phyloP scores from a whole-genome alignment of 2,113 vertebrate genomes.

The Stigmatopora nigra region DNA sequence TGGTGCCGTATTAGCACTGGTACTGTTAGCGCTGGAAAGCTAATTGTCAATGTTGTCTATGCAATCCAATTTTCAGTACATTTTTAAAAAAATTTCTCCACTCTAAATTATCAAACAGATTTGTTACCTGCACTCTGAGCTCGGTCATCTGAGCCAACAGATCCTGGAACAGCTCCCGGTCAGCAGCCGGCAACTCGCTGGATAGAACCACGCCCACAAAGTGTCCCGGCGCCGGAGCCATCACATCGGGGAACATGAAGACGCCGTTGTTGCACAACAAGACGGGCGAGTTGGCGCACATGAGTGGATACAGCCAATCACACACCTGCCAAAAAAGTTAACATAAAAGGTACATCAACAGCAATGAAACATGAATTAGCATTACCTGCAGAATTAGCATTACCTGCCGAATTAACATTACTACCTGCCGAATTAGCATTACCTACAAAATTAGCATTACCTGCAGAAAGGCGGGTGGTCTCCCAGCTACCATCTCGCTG shows the following conservation, averaged over 20 bases:
- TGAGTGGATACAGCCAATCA: constrained; percentile 92
- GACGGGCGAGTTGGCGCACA: constrained; percentile 82
- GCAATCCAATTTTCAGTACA: too few species aligned
- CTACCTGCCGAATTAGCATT: too few species aligned
- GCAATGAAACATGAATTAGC: too few species aligned
- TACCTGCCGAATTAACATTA: too few species aligned
- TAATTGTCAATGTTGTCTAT: too few species aligned
- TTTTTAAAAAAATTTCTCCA: too few species aligned
- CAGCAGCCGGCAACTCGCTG: constrained; percentile 78
- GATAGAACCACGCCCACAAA: constrained; percentile 92
- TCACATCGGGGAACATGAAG: constrained; percentile 95
- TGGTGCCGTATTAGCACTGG: too few species aligned
- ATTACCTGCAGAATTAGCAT: too few species aligned
- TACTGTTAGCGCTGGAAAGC: too few species aligned
- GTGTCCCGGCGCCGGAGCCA: constrained; percentile 80
- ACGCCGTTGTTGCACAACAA: constrained; percentile 86
- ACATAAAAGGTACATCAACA: background rate
- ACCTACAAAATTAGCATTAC: too few species aligned
- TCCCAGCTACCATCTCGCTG: constrained; percentile 67
- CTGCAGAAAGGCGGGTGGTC: constrained; percentile 90
- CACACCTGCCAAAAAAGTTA: constrained; percentile 75
- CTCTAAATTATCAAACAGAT: too few species aligned
- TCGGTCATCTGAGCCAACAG: constrained; percentile 89
- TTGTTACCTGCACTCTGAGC: constrained; percentile 83
- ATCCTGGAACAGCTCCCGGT: constrained; percentile 82